Base-by-base conservation (phyloP, 2,797 vertebrate species). In the Hippocampus kuda region DNA sequence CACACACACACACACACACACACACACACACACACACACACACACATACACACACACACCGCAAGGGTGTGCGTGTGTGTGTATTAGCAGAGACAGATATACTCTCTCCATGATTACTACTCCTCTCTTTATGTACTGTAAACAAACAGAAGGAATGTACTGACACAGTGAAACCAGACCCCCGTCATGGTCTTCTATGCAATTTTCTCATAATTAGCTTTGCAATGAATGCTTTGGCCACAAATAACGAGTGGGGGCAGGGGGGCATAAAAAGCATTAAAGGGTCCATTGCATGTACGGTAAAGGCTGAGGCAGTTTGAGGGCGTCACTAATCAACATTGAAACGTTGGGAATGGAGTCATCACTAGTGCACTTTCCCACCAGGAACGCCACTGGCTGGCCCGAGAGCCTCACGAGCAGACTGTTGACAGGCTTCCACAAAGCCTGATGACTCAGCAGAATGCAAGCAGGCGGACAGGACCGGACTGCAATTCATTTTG, bases 391-490 rank as follows among this genome's bases (percentile, higher is more conserved):
- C 62, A 75, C 69, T 65, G 63, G 42, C 76, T 80, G 82, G 85
- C 79, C 72, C n/a, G 9, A 38, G 22, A 77, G 78, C 74, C 79
- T 81, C 75, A 60, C 49, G 27, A 70, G 72, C 75, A 56, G 77
- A 74, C 82, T 85, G 85, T 79, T 84, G 81, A 82, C 76, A 67
- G 80, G 78, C 79, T 82, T 83, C 83, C 80, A 86, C 75, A 84
- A 80, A 87, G 78, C 79, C 76, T 64, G 65, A 80, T 83, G 85
- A 88, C 79, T 86, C 87, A 89, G 86, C 88, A 89, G 80, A 82
- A 86, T 81, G 83, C 73, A 71, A 81, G 73, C 74, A 70, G 74
- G 77, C 72, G 61, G 66, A 65, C 63, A 27, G 63, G 59, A 60
- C 27, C 42, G 2, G 44, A 18, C 6, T 27, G 13, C 44, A 20